Evolutionary conservation across 2,797 vertebrate genomes (phyloP).

Genomic region (Delichon dasypus): DNA sequence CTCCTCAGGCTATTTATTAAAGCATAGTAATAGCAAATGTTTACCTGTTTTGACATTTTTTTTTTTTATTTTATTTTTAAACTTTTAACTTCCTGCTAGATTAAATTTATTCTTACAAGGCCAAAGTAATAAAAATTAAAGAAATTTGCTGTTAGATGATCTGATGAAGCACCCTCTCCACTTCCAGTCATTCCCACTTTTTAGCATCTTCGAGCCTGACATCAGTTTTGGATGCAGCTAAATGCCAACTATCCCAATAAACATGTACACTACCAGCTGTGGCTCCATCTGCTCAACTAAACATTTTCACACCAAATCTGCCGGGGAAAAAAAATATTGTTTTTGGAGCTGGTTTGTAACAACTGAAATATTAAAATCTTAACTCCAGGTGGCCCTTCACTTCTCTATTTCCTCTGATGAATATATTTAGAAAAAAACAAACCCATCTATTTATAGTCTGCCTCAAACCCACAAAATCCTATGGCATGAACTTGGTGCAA

Average conservation of each 20-base stretch:
- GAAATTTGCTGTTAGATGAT: constrained; percentile 46
- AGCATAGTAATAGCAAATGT: constrained; percentile 51
- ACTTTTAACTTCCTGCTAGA: constrained; percentile 26
- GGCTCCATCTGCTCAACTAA: constrained; percentile 84
- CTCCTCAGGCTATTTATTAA: constrained; percentile 43
- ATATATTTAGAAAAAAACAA: constrained; percentile 34
- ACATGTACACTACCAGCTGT: constrained; percentile 85
- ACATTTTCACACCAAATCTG: constrained; percentile 81
- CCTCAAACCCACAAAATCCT: not conserved
- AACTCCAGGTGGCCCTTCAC: constrained; percentile 80
- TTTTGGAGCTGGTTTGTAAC: constrained; percentile 76
- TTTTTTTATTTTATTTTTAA: constrained; percentile 36
- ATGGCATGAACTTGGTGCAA: not conserved
- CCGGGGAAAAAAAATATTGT: constrained; percentile 58
- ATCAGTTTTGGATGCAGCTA: constrained; percentile 76
- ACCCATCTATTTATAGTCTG: constrained; percentile 42
- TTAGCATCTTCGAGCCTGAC: constrained; percentile 74
- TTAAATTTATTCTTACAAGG: constrained; percentile 36
- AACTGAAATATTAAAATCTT: constrained; percentile 85
- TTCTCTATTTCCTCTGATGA: constrained; percentile 56
- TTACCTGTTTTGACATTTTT: constrained; percentile 37
- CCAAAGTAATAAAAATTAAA: constrained; percentile 26
- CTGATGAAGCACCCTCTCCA: not conserved
- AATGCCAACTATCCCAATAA: constrained; percentile 80
- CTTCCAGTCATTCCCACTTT: constrained; percentile 53